Percentiles rank a stretch among this genome's conserved stretches.
These are phyloP conservation scores for Drepana arcuata DNA, from an alignment of 1,140 invertebrate species.

Conservation along the genomic window DNA sequence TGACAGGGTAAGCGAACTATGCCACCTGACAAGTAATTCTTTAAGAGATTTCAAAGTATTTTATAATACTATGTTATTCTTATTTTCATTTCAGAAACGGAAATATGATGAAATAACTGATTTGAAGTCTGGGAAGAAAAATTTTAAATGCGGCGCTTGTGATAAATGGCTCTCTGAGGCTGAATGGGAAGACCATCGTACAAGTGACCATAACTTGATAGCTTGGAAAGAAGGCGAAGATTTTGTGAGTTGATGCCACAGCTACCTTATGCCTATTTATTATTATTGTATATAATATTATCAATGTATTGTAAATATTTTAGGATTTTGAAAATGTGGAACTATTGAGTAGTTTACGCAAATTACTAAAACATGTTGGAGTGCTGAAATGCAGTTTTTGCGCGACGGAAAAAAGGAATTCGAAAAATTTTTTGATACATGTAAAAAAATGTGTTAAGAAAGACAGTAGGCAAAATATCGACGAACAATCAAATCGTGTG, in stretches of 20 bases:
- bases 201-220: constrained; percentile 23
- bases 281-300: too few relatives aligned
- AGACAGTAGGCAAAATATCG: not conserved
- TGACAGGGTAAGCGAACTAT: too few relatives aligned
- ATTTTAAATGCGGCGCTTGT: constrained; percentile 28
- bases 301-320: too few relatives aligned
- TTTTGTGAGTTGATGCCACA: constrained; percentile 34
- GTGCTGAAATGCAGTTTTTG: constrained; percentile 18
- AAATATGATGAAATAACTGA: constrained; percentile 4
- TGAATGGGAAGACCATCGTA: constrained; percentile 29
- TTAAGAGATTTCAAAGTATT: too few relatives aligned
- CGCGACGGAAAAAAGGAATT: constrained; percentile 6
- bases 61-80: too few relatives aligned
- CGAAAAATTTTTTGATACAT: constrained; percentile 15
- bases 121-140: constrained; percentile 1
- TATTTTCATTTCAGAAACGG: not conserved
- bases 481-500: too few relatives aligned
- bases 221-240: constrained; percentile 27
- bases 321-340: too few relatives aligned
- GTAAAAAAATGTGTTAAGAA: constrained; percentile 13
- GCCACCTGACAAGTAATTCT: too few relatives aligned
- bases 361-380: constrained; percentile 10
- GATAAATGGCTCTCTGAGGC: constrained; percentile 10
- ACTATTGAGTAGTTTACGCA: too few relatives aligned
- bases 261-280: too few relatives aligned